A percentile compares a stretch with the other conserved stretches of the same genome.
Evolutionary conservation across 2,113 vertebrate genomes (phyloP).

Genomic region (Fukomys damarensis): DNA sequence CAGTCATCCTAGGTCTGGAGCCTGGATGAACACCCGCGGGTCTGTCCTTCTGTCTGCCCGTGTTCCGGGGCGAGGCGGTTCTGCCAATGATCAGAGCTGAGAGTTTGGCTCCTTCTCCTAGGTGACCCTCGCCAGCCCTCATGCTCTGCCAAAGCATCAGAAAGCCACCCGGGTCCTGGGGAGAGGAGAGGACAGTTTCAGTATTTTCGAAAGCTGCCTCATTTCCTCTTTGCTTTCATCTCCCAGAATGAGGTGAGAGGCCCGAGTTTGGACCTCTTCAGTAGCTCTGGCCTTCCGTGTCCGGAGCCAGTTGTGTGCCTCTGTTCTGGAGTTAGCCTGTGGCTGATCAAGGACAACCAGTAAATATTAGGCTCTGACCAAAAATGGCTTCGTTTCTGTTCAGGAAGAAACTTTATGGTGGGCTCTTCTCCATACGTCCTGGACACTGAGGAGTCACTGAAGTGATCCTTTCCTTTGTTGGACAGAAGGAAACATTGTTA

Average conservation of each 20-base stretch:
- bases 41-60: background rate
- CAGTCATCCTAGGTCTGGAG: background rate
- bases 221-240: background rate
- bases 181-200: background rate
- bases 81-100: background rate
- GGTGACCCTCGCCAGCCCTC: background rate
- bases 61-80: background rate
- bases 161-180: background rate
- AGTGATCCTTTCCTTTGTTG: background rate
- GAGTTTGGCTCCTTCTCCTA: background rate
- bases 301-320: background rate
- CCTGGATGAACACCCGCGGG: background rate
- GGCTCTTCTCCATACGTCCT: background rate
- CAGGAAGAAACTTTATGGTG: background rate
- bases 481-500: background rate
- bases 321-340: background rate
- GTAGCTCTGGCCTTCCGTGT: background rate
- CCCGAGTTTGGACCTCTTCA: background rate
- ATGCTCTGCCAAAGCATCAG: background rate
- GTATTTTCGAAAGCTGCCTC: background rate
- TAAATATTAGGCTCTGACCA: background rate
- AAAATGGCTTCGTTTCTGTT: slow-evolving; percentile 11
- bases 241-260: background rate
- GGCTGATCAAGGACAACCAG: background rate
- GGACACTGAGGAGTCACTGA: background rate